These are phyloP conservation scores for Gallinago jamesoni DNA, from an alignment of 2,113 vertebrate species.

Conservation along the genomic window DNA sequence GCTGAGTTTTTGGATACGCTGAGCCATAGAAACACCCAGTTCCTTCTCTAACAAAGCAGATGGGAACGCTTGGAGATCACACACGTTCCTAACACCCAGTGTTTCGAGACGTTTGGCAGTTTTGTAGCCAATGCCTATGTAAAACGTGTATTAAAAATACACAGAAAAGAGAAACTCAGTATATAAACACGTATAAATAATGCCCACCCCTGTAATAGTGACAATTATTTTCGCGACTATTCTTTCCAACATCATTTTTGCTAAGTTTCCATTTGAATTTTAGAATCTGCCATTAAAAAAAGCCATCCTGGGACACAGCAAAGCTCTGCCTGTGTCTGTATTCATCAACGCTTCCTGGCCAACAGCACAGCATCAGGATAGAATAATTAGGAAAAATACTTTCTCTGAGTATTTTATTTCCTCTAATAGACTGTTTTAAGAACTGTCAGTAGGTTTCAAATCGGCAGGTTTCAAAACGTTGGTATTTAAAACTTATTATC, in stretches of 20 bases:
- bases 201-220: not conserved
- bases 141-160: not conserved
- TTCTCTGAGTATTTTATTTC: not conserved
- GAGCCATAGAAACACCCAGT: slow-evolving; percentile 77
- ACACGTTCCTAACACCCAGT: slow-evolving; percentile 77
- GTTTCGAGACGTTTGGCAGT: slow-evolving; percentile 78
- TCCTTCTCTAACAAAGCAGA: slow-evolving; percentile 75
- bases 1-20: slow-evolving; percentile 82
- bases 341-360: not conserved
- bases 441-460: not conserved
- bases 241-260: not conserved
- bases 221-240: not conserved
- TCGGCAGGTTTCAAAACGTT: not conserved
- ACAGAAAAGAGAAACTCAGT: not conserved
- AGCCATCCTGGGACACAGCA: not conserved
- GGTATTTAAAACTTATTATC: not conserved
- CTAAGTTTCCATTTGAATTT: not conserved
- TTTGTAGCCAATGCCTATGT: slow-evolving; percentile 85
- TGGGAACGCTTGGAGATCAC: slow-evolving; percentile 79
- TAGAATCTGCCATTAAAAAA: not conserved
- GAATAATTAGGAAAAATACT: not conserved
- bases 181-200: not conserved
- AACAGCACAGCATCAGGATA: not conserved
- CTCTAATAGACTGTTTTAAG: not conserved
- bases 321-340: not conserved